These are phyloP conservation scores for Napeogenes sylphis DNA, from an alignment of 2,888 invertebrate genomes.

Conservation along the genomic window DNA sequence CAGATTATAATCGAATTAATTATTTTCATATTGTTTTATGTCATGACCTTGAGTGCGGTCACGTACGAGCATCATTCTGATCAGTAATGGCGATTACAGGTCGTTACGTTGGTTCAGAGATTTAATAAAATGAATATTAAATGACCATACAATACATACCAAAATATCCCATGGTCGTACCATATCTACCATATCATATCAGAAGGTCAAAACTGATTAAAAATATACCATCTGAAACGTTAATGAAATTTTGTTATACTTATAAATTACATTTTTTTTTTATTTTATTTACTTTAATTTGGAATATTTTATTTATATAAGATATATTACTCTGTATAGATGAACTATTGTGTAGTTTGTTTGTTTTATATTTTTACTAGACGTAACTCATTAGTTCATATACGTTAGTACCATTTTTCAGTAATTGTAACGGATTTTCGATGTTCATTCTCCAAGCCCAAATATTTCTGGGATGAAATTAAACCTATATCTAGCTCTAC, in stretches of 20 bases:
- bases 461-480: too few relatives aligned
- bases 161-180: conserved; percentile 11
- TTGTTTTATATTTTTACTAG: too few relatives aligned
- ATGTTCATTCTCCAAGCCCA: too few relatives aligned
- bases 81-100: conserved; percentile 52
- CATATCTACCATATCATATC: conserved; percentile 16
- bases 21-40: conserved; percentile 56
- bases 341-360: too few relatives aligned
- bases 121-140: conserved; percentile 40
- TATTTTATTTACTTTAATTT: too few relatives aligned
- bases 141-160: conserved; percentile 14
- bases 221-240: not conserved
- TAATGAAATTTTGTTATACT: not conserved
- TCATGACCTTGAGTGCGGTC: conserved; percentile 66
- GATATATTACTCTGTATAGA: too few relatives aligned
- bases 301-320: too few relatives aligned
- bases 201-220: conserved; percentile 7
- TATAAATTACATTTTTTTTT: not conserved
- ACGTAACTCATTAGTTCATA: too few relatives aligned
- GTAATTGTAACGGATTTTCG: too few relatives aligned
- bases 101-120: conserved; percentile 67
- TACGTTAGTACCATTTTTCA: too few relatives aligned
- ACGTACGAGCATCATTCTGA: conserved; percentile 59
- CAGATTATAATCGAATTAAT: conserved; percentile 49
- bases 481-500: too few relatives aligned